Evolutionary conservation across 2,888 invertebrate genomes (phyloP), one percentile per base, ranked within the genome.

Genomic region (Candidula unifasciata): DNA sequence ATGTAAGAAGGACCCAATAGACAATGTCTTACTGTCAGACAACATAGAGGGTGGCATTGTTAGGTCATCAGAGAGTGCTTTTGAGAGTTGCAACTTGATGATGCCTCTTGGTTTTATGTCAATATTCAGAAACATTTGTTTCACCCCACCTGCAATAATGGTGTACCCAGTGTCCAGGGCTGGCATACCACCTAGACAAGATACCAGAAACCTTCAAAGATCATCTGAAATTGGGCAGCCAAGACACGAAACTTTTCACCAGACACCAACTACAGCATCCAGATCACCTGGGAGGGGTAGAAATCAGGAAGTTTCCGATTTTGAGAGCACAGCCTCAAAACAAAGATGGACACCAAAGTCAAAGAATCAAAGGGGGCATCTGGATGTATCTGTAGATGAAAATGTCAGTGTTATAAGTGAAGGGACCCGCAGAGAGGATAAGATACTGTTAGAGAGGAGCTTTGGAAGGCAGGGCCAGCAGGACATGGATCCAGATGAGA

Each of bases 41-140:
- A 44, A 76, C 30, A 52, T 44, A 0, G 13, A 44, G 44, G 13
- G 44, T 44, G 44, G 66, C 30, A 27, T 30, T 66, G 33, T 3
- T 16, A 16, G 24, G 3, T 64, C 60, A 60, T 21, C 76, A 76
- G 44, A 44, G 37, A 30, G 6, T 73, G 52, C 57, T 54, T 54
- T 81, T 16, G 81, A 81, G n/a, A 30, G n/a, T 18, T 77, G 54
- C 27, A 37, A 81, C n/a, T 57, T 77, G 33, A 77, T 76, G 27
- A 84, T 73, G 16, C 77, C 60, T 44, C 57, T 57, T 77, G 78
- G 78, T 68, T 18, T 81, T 3, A 76, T 84, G 68, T 44, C 69
- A 35, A 66, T 77, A 5, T 78, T 78, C 21, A 71, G 71, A 52
- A 21, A 68, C 8, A 69, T 68, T 64, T 37, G 44, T 60, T 81